Evolutionary conservation across 2,888 invertebrate species (phyloP).

Genomic region (Drosophila ustulata): DNA sequence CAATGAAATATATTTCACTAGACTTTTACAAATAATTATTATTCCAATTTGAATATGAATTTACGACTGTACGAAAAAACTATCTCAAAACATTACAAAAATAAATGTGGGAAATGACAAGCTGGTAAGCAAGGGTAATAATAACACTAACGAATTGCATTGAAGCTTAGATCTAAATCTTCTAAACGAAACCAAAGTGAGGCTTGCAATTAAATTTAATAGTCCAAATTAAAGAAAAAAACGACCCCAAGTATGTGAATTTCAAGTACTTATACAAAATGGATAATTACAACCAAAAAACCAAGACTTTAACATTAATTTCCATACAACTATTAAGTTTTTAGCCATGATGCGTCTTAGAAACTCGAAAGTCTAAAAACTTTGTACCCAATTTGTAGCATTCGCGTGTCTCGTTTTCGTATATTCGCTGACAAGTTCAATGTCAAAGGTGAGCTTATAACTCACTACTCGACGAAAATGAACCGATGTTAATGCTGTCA

Average conservation of each 20-base stretch:
- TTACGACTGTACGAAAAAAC: too few species aligned
- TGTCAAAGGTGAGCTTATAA: constrained; percentile 68
- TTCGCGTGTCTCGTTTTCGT: constrained; percentile 28
- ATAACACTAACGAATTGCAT: constrained; percentile 20
- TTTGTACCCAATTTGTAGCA: constrained; percentile 31
- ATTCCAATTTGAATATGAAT: too few species aligned
- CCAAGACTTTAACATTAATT: constrained; percentile 10
- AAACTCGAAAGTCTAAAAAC: constrained; percentile 31
- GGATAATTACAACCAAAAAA: constrained; percentile 11
- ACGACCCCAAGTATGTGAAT: constrained; percentile 1
- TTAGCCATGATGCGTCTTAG: constrained; percentile 1
- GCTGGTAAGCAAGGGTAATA: not conserved
- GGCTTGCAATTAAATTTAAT: constrained; percentile 47
- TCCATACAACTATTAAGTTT: constrained; percentile 11
- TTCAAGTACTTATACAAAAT: constrained; percentile 13
- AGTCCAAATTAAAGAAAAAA: constrained; percentile 20
- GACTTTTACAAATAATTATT: too few species aligned
- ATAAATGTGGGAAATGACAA: not conserved
- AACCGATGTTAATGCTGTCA: constrained; percentile 17
- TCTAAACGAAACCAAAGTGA: constrained; percentile 23
- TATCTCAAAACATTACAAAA: too few species aligned
- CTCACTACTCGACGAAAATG: constrained; percentile 5
- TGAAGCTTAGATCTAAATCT: constrained; percentile 2
- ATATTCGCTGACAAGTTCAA: constrained; percentile 68
- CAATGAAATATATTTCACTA: too few species aligned